phyloP scores from a whole-genome alignment of 2,888 invertebrate species.

The Andricus quercusramuli region DNA sequence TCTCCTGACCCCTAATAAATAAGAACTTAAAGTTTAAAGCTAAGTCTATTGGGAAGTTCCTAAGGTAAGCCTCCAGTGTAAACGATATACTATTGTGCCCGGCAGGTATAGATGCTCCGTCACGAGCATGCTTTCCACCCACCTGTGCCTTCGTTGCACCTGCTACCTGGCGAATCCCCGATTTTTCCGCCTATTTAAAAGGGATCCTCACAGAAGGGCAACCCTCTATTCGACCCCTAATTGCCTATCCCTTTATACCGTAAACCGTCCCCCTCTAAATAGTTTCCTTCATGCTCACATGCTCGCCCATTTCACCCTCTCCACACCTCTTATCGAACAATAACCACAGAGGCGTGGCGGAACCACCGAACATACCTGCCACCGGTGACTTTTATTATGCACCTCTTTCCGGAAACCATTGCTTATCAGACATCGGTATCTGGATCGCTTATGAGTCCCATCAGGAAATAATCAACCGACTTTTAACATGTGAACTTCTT shows the following conservation, averaged over 20 bases:
- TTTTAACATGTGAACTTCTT: constrained; percentile 14
- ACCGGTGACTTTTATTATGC: constrained; percentile 16
- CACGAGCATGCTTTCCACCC: constrained; percentile 50
- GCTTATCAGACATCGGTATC: constrained; percentile 5
- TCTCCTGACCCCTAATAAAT: constrained; percentile 1
- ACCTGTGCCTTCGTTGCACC: constrained; percentile 60
- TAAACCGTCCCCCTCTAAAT: constrained; percentile 8
- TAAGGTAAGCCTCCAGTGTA: constrained; percentile 54
- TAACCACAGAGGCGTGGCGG: constrained; percentile 29
- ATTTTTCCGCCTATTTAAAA: constrained; percentile 29
- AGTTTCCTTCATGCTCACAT: constrained; percentile 28
- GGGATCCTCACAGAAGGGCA: neutral
- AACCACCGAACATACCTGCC: constrained; percentile 3
- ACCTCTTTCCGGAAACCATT: constrained; percentile 32
- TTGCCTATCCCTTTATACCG: neutral
- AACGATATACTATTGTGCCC: constrained; percentile 63
- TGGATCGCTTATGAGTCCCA: constrained; percentile 29
- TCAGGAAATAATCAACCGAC: constrained; percentile 11
- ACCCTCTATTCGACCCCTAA: neutral
- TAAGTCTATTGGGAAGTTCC: constrained; percentile 19
- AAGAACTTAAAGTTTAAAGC: constrained; percentile 16
- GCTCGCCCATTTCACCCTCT: constrained; percentile 29
- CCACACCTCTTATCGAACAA: constrained; percentile 30
- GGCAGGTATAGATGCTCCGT: constrained; percentile 47
- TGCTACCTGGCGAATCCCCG: constrained; percentile 53